phyloP scores from a whole-genome alignment of 1,140 invertebrate genomes.

The Hetaerina americana region DNA sequence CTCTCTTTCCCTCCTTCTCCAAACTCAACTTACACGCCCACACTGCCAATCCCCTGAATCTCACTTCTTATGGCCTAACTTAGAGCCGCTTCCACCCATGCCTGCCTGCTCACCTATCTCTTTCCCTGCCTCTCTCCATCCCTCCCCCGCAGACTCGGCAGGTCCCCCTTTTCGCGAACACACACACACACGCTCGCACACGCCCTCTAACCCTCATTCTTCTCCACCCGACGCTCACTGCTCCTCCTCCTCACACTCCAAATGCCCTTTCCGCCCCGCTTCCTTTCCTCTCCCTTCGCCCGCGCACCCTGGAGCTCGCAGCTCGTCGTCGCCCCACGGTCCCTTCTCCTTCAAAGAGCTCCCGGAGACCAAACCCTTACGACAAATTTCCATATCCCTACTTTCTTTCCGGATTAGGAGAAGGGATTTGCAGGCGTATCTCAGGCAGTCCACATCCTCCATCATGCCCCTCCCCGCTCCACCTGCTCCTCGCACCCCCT shows the following conservation, averaged over 20 bases:
- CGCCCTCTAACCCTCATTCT: too few species aligned
- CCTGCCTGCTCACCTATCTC: neutral
- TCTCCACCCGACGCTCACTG: too few species aligned
- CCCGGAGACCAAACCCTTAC: neutral
- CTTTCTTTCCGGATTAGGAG: neutral
- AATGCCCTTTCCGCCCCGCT: neutral
- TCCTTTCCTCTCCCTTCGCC: neutral
- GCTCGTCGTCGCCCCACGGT: too few species aligned
- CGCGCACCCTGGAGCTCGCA: too few species aligned
- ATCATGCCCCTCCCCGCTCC: neutral
- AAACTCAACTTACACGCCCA: too few species aligned
- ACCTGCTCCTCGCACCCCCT: neutral
- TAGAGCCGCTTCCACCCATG: neutral
- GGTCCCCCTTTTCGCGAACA: neutral
- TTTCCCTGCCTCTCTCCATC: too few species aligned
- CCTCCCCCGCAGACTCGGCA: too few species aligned
- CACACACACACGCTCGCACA: too few species aligned
- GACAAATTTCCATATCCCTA: neutral
- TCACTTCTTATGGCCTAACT: neutral
- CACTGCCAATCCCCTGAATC: neutral
- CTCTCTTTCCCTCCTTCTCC: too few species aligned
- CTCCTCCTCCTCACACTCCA: neutral
- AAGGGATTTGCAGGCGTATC: neutral
- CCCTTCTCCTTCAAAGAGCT: too few species aligned
- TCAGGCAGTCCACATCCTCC: neutral